Percentiles rank a stretch among this genome's conserved stretches.
Evolutionary conservation across 1,140 invertebrate genomes (phyloP).

Genomic region (Eubasilissa regina): DNA sequence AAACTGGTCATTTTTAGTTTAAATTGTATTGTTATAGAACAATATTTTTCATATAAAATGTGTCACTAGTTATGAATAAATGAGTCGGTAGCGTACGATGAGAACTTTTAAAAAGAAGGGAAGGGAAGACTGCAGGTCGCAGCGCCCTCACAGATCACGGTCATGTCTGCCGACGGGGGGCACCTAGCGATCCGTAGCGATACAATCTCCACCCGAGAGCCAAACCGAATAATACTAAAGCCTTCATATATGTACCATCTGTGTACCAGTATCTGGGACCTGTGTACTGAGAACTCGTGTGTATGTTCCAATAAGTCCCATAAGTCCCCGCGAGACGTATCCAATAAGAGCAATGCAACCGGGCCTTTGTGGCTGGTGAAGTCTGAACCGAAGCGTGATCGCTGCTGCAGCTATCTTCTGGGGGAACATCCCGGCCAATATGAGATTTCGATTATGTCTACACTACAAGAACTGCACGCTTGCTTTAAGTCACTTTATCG

Average conservation of each 20-base stretch:
- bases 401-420: conserved; percentile 7
- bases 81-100: too few relatives aligned
- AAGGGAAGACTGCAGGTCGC: conserved; percentile 8
- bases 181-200: conserved; percentile 47
- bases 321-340: background rate
- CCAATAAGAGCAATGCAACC: too few relatives aligned
- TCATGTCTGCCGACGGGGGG: conserved; percentile 55
- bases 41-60: too few relatives aligned
- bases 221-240: conserved; percentile 44
- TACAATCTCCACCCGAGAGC: conserved; percentile 50
- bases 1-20: too few relatives aligned
- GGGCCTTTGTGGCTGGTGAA: background rate
- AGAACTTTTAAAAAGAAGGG: too few relatives aligned
- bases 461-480: background rate
- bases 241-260: conserved; percentile 42
- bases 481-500: background rate
- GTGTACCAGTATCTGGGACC: conserved; percentile 17
- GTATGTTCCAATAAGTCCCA: conserved; percentile 28
- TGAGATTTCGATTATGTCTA: conserved; percentile 17
- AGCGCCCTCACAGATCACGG: conserved; percentile 48
- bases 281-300: background rate
- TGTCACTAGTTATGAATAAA: too few relatives aligned
- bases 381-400: background rate
- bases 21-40: too few relatives aligned
- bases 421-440: conserved; percentile 1